Base-by-base conservation (phyloP, 1,140 invertebrate species). In the Drosophila baimaii region DNA sequence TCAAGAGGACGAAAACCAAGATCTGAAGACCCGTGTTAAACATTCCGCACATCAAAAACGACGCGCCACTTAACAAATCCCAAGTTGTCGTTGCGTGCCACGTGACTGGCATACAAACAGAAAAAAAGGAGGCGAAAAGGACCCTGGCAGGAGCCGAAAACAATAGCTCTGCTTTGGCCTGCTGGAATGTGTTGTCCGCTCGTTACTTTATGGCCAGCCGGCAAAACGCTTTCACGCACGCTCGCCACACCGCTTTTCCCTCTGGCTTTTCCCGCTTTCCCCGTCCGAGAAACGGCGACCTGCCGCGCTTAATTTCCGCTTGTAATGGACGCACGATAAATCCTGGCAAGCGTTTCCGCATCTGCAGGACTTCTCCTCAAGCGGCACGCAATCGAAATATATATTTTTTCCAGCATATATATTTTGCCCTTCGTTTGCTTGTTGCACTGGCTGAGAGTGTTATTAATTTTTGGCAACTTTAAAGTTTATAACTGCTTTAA, bases 291-390 rank as follows among this genome's bases (percentile, higher is more conserved):
- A n/a, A 37, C 54, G 80, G 65, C 73, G 81, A 88, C 84, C 84
- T 89, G 84, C 84, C 84, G 80, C 84, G 84, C 84, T 88, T 89
- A 89, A 88, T 88, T 88, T 88, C 84, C 84, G 84, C 84, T 88
- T 88, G 84, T 89, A 88, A 89, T 88, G 84, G 84, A 89, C 80
- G 84, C 80, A 89, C 84, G 77, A 89, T 88, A 88, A 88, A 88
- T 88, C 84, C 77, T 89, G 80, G 84, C 85, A 63, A 88, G 69
- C 72, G 58, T 84, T 88, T 89, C 84, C 83, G 74, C 55, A 73
- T 65, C 64, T 52, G 33, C 64, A 64, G 59, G 52, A 52, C 44
- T 66, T 69, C 19, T 62, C 61, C 63, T 58, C 52, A 19, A 43
- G 75, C 75, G 62, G 83, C 79, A 82, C 69, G 75, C 77, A 64